These are phyloP conservation scores for Coranthus polyacanthus DNA, from an alignment of 2,797 vertebrate species.

Conservation along the genomic window DNA sequence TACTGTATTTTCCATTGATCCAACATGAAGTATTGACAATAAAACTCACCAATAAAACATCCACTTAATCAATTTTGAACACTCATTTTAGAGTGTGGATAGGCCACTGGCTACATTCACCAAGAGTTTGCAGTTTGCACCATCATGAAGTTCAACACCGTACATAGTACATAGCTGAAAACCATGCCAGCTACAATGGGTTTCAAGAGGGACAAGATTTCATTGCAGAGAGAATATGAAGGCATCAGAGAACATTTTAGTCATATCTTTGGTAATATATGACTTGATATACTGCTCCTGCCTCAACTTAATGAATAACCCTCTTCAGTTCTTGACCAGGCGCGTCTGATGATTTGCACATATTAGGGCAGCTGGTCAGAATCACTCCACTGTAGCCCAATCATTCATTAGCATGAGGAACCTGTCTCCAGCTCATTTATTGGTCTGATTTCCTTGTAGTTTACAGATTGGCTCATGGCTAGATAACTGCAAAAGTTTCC, in stretches of 20 bases:
- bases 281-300: neutral
- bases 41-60: conserved; percentile 18
- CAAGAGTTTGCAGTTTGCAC: conserved; percentile 19
- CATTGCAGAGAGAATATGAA: conserved; percentile 8
- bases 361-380: conserved; percentile 10
- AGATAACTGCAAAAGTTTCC: neutral
- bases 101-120: neutral
- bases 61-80: conserved; percentile 5
- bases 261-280: conserved; percentile 18
- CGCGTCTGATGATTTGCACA: neutral
- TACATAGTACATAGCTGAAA: conserved; percentile 10
- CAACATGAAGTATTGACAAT: conserved; percentile 30
- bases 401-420: neutral
- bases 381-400: neutral
- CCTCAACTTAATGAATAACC: conserved; percentile 5
- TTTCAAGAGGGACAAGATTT: conserved; percentile 32
- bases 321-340: conserved; percentile 9
- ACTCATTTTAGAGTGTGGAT: neutral
- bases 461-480: neutral
- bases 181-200: conserved; percentile 35
- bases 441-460: conserved; percentile 1
- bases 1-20: conserved; percentile 24
- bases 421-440: neutral
- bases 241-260: neutral
- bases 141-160: conserved; percentile 39